Base-by-base conservation (phyloP, 2,888 invertebrate species). In the Parnassius orleans region DNA sequence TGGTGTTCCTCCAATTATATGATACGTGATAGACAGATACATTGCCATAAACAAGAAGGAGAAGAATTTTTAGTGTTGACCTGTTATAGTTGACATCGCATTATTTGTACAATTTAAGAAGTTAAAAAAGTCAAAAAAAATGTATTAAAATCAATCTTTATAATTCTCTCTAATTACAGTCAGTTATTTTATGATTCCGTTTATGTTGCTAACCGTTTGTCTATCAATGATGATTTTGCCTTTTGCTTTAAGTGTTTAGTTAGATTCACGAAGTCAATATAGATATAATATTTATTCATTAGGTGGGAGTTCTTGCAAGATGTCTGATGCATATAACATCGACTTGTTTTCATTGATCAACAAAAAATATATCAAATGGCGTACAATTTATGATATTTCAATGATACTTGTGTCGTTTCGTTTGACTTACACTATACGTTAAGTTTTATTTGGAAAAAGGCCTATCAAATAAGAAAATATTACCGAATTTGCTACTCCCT, bases 181-280 rank as follows among this genome's bases (percentile, higher is more conserved):
- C 33, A 5, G 1, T 19, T 19, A 19, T 19, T 19, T 19, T 19
- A 19, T 19, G 7, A 5, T 33, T 33, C 33, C 7, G 33, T 33
- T 1, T 33, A 33, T 33, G 3, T 33, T 33, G 33, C 7, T 19
- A 33, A 59, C 43, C 33, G 51, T 46, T 61, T 56, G 56, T 61
- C 61, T 53, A 61, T 57, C 61, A 53, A 57, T 42, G 24, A 48
- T 3, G 9, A 46, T n/a, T 33, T 33, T 33, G 33, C 33, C 7
- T 41, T 24, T 56, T 33, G 47, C 47, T 46, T 33, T 33, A 33
- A 33, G 33, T 33, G 5, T 15, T 15, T 57, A 14, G 15, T 52
- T 53, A 59, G 14, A 52, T 42, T 52, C 61, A 55, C 51, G 50
- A 46, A 58, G 54, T 63, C 62, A 50, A 50, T 14, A 24, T 62